Conservation (phyloP, 2,113 vertebrate species). For the Periophthalmodon schlosseri region DNA sequence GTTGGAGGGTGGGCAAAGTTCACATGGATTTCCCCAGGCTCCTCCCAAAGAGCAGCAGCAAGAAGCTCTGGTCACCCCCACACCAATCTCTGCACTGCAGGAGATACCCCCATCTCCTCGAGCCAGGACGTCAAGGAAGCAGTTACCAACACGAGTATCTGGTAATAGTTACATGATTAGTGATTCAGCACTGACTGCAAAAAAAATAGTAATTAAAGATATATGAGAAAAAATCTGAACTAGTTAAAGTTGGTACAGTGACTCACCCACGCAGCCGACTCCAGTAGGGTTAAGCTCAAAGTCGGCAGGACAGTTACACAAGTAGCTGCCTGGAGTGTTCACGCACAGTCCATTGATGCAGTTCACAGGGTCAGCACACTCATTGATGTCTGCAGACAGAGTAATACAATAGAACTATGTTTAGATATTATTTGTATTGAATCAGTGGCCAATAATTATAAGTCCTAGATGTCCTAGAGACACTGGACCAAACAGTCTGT, state of each 20-base stretch:
- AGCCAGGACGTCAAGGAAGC: slow-evolving; percentile 85
- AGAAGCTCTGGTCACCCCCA: slow-evolving; percentile 86
- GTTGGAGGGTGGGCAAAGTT: slow-evolving; percentile 87
- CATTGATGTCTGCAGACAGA: slow-evolving; percentile 84
- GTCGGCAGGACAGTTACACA: slow-evolving; percentile 90
- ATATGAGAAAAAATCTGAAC: not conserved
- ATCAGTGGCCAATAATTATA: not conserved
- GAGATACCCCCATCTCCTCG: slow-evolving; percentile 90
- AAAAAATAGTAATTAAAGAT: not conserved
- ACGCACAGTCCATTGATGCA: slow-evolving; percentile 92
- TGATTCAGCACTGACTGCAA: not conserved
- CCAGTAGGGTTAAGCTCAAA: slow-evolving; percentile 91
- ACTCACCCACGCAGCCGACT: slow-evolving; percentile 93
- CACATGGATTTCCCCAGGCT: slow-evolving; percentile 93
- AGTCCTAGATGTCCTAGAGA: not conserved
- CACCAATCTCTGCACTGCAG: slow-evolving; percentile 88
- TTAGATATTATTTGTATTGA: not conserved
- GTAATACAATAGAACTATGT: not conserved
- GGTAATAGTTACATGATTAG: not conserved
- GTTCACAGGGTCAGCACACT: slow-evolving; percentile 90
- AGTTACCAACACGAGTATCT: slow-evolving; percentile 91
- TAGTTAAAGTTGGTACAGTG: not conserved
- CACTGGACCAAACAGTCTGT: not conserved
- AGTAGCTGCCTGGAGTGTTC: slow-evolving; percentile 90
- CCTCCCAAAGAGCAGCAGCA: slow-evolving; percentile 90